Evolutionary conservation across 2,113 vertebrate species (phyloP).

Genomic region (Lagopus muta): DNA sequence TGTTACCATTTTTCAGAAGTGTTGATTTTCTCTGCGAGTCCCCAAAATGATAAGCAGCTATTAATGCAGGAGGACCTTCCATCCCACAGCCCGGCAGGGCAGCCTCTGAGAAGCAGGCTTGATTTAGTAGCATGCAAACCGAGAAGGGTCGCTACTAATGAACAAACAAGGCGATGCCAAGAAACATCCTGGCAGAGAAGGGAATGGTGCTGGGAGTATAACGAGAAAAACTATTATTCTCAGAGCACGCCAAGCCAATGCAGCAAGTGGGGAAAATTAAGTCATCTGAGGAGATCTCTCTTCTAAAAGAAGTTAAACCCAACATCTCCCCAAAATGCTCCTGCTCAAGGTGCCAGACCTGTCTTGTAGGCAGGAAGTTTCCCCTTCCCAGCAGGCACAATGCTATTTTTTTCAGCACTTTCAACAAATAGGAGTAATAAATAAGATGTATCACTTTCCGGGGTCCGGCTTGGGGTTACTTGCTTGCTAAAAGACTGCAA

Average conservation of each 20-base stretch:
- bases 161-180: constrained; percentile 61
- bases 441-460: not conserved
- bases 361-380: not conserved
- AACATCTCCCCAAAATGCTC: not conserved
- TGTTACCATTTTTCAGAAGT: not conserved
- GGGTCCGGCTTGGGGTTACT: not conserved
- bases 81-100: not conserved
- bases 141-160: constrained; percentile 49
- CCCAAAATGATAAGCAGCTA: constrained; percentile 10
- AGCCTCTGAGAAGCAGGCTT: not conserved
- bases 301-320: constrained; percentile 31
- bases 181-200: constrained; percentile 56
- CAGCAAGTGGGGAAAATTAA: constrained; percentile 41
- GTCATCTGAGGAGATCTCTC: constrained; percentile 44
- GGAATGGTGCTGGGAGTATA: constrained; percentile 49
- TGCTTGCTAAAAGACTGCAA: not conserved
- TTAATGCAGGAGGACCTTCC: constrained; percentile 3
- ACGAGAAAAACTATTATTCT: constrained; percentile 55
- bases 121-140: not conserved
- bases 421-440: not conserved
- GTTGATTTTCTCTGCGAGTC: not conserved
- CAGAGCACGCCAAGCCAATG: constrained; percentile 41
- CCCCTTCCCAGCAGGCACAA: not conserved
- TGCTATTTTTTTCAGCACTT: not conserved
- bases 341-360: not conserved